phyloP scores from a whole-genome alignment of 2,797 vertebrate genomes.

The Scyliorhinus canicula region DNA sequence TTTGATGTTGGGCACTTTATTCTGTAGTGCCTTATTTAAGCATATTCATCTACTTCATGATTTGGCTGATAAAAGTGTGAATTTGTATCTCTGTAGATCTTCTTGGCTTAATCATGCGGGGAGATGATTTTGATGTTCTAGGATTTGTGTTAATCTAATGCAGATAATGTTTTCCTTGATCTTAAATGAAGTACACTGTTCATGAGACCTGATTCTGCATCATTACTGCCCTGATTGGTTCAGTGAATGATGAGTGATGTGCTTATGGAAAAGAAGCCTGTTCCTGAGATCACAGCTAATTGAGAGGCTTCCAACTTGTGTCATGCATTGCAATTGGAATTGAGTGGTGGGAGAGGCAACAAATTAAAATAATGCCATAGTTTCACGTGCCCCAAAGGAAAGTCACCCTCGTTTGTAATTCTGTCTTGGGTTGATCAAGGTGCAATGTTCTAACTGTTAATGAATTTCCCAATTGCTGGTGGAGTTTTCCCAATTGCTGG shows the following conservation, averaged over 20 bases:
- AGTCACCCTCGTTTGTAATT: background rate
- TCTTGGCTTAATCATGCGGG: background rate
- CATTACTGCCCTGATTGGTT: background rate
- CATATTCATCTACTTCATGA: background rate
- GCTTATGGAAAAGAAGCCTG: background rate
- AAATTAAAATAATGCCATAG: background rate
- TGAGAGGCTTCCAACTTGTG: background rate
- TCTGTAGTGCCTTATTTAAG: background rate
- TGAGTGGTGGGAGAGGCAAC: background rate
- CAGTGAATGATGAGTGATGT: background rate
- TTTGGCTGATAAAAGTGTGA: background rate
- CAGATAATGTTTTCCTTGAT: background rate
- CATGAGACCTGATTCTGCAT: background rate
- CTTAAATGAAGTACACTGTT: background rate
- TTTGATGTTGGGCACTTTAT: background rate
- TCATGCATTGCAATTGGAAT: background rate
- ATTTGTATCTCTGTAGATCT: background rate
- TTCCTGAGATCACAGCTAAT: background rate
- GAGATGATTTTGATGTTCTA: background rate
- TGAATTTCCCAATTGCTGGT: conserved; percentile 21
- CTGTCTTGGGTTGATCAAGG: background rate
- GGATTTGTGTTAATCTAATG: background rate
- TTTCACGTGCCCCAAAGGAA: background rate
- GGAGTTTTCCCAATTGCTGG: conserved; percentile 10
- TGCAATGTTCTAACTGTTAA: conserved; percentile 19